Evolutionary conservation across 2,797 vertebrate species (phyloP).

Genomic region (Acipenser transmontanus): DNA sequence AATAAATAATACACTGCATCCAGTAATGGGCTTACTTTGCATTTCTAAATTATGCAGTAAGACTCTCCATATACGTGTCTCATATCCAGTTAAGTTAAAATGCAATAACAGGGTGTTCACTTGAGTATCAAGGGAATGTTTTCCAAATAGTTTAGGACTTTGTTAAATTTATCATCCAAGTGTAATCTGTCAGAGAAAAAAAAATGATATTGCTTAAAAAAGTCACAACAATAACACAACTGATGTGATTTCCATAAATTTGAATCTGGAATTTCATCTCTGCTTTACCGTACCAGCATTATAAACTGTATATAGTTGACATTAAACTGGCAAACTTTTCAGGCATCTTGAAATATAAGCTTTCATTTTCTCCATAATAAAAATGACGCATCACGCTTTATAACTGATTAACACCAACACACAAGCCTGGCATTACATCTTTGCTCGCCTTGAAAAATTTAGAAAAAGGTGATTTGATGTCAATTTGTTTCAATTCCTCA

Average conservation of each 20-base stretch:
- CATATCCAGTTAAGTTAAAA: constrained; percentile 63
- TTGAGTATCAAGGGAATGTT: constrained; percentile 44
- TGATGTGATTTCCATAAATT: constrained; percentile 78
- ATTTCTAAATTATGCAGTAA: constrained; percentile 1
- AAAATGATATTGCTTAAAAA: constrained; percentile 42
- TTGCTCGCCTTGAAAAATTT: not conserved
- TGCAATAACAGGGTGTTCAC: constrained; percentile 63
- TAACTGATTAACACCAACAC: not conserved
- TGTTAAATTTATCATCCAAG: constrained; percentile 64
- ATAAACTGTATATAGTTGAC: constrained; percentile 65
- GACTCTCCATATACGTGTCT: constrained; percentile 52
- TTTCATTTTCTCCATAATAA: constrained; percentile 57
- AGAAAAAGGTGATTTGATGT: no score
- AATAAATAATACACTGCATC: constrained; percentile 11
- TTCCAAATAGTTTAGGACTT: constrained; percentile 58
- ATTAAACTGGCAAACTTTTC: constrained; percentile 65
- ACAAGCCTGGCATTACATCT: constrained; percentile 1
- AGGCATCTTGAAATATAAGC: constrained; percentile 54
- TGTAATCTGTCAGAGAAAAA: constrained; percentile 58
- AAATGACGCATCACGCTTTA: constrained; percentile 33
- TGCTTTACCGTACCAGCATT: constrained; percentile 68
- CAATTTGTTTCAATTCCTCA: no score
- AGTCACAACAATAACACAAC: constrained; percentile 64
- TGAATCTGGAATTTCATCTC: constrained; percentile 71
- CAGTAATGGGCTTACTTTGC: constrained; percentile 31